These are phyloP conservation scores for Entomobrya multifasciata DNA, from an alignment of 2,888 invertebrate species.

Conservation along the genomic window DNA sequence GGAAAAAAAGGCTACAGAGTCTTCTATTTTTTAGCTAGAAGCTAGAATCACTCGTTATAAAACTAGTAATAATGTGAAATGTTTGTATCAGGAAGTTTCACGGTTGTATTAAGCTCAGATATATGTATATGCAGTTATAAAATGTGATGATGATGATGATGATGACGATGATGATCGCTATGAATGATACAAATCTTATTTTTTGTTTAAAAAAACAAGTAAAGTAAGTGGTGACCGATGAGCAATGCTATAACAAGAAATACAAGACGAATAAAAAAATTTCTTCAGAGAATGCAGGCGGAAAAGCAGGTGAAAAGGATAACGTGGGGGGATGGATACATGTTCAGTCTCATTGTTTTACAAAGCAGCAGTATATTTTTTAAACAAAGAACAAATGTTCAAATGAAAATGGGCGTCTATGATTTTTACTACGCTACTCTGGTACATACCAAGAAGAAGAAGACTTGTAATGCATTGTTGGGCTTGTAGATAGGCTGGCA, in stretches of 20 bases:
- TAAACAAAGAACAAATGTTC: not conserved
- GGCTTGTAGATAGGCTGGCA: too few relatives aligned
- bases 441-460: conserved; percentile 27
- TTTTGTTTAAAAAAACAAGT: conserved; percentile 47
- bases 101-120: conserved; percentile 47
- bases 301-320: conserved; percentile 66
- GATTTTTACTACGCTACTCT: conserved; percentile 39
- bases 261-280: conserved; percentile 32
- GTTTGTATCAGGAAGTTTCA: conserved; percentile 67
- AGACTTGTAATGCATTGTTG: not conserved
- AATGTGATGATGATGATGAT: not conserved
- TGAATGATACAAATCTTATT: conserved; percentile 59
- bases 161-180: conserved; percentile 34
- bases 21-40: not conserved
- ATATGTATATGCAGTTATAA: conserved; percentile 65
- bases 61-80: conserved; percentile 28
- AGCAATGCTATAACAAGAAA: conserved; percentile 56
- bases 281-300: conserved; percentile 46
- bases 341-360: not conserved
- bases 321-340: conserved; percentile 26
- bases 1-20: too few relatives aligned
- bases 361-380: not conserved
- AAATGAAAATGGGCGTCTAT: conserved; percentile 51
- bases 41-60: not conserved
- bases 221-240: conserved; percentile 61